Evolutionary conservation across 2,113 vertebrate genomes (phyloP).

Genomic region (Lutjanus erythropterus): DNA sequence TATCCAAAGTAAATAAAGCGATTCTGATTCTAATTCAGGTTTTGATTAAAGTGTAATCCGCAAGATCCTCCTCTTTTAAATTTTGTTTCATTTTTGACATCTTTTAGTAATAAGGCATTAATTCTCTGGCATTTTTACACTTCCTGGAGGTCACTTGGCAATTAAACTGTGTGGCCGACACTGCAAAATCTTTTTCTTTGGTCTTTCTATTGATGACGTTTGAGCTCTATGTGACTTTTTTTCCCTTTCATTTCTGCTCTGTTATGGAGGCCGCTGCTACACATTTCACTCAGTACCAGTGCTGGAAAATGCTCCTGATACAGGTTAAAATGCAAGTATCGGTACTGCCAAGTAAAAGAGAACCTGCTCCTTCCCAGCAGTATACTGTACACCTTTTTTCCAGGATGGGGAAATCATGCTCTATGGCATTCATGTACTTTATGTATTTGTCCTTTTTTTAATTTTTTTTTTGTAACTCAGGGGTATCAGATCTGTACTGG

Average conservation of each 20-base stretch:
- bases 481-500: too few relatives aligned
- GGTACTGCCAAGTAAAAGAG: too few relatives aligned
- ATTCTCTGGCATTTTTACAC: constrained; percentile 38
- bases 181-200: constrained; percentile 28
- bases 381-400: too few relatives aligned
- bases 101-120: constrained; percentile 48
- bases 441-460: too few relatives aligned
- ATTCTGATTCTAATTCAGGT: constrained; percentile 26
- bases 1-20: constrained; percentile 50
- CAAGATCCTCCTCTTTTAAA: constrained; percentile 28
- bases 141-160: constrained; percentile 55
- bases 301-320: too few relatives aligned
- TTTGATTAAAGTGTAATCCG: constrained; percentile 58
- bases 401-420: too few relatives aligned
- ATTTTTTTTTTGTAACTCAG: too few relatives aligned
- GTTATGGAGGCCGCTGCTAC: constrained; percentile 4
- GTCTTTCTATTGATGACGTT: constrained; percentile 12
- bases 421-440: too few relatives aligned
- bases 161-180: constrained; percentile 38
- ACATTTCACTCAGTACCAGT: constrained; percentile 10
- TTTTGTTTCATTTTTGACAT: constrained; percentile 53
- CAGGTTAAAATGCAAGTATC: too few relatives aligned
- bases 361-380: too few relatives aligned
- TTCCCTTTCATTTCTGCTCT: constrained; percentile 8
- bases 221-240: neutral